A percentile compares a stretch with the other conserved stretches of the same genome.
These are phyloP conservation scores for Drosophila eugracilis DNA, from an alignment of 1,140 invertebrate species.

Conservation along the genomic window DNA sequence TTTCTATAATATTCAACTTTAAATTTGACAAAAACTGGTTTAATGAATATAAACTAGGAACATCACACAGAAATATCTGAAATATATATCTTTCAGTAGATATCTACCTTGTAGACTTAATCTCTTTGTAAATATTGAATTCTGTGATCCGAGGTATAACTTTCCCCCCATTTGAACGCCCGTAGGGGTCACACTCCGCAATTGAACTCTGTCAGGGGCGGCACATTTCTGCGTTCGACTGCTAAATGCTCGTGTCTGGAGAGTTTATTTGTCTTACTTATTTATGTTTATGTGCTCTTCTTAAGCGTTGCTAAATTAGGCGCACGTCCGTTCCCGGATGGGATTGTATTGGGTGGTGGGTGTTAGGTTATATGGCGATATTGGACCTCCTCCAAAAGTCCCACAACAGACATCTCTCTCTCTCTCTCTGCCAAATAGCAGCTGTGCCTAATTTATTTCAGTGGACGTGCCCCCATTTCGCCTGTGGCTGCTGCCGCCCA, in stretches of 20 bases:
- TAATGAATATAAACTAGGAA: too few species aligned
- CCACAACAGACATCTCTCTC: too few species aligned
- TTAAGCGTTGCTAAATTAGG: slow-evolving; percentile 64
- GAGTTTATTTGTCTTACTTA: slow-evolving; percentile 80
- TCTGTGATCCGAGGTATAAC: not conserved
- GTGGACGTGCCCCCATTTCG: slow-evolving; percentile 70
- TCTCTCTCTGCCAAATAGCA: slow-evolving; percentile 49
- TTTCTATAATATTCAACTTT: too few species aligned
- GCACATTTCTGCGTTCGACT: slow-evolving; percentile 37
- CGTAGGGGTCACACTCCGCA: slow-evolving; percentile 41
- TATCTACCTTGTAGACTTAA: not conserved
- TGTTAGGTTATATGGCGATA: slow-evolving; percentile 14
- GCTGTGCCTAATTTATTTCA: slow-evolving; percentile 79
- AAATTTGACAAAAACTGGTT: too few species aligned
- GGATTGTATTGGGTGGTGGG: slow-evolving; percentile 12
- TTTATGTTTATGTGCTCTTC: slow-evolving; percentile 73
- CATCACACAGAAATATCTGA: too few species aligned
- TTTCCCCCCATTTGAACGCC: not conserved
- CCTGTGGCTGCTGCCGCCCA: slow-evolving; percentile 18
- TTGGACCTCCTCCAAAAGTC: slow-evolving; percentile 25
- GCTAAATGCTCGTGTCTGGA: slow-evolving; percentile 72
- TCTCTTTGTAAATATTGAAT: not conserved
- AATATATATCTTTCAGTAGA: too few species aligned
- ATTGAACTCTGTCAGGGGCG: slow-evolving; percentile 62
- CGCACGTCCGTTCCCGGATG: slow-evolving; percentile 57